phyloP scores from a whole-genome alignment of 2,113 vertebrate species.

The Oreochromis niloticus region DNA sequence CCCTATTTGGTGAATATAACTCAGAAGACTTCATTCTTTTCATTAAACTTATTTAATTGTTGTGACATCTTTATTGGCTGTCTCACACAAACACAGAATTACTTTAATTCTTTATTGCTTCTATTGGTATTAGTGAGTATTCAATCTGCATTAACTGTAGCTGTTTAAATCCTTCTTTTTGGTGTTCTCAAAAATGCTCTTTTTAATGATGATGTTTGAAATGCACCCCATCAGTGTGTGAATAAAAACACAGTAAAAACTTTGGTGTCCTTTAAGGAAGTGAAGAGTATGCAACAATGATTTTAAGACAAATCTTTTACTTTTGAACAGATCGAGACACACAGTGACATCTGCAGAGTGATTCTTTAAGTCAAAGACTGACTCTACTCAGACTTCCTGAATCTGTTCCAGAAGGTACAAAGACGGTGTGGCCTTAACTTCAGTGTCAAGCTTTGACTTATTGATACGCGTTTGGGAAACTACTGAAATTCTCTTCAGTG shows the following conservation, averaged over 20 bases:
- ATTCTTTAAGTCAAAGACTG: background rate
- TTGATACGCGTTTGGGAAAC: fast-evolving
- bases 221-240: background rate
- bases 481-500: background rate
- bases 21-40: background rate
- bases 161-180: background rate
- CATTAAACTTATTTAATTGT: too few relatives aligned
- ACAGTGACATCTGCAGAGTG: background rate
- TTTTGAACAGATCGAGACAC: background rate
- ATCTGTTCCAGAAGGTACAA: background rate
- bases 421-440: background rate
- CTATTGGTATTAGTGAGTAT: background rate
- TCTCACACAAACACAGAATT: too few relatives aligned
- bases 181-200: fast-evolving
- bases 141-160: background rate
- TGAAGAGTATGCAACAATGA: background rate
- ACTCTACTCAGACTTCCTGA: background rate
- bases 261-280: background rate
- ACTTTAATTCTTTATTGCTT: background rate
- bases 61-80: too few relatives aligned
- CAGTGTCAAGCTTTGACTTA: background rate
- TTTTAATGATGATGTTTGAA: background rate
- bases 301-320: background rate
- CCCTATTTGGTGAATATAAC: background rate
- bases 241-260: background rate